These are phyloP conservation scores for Acrobasis consociella DNA, from an alignment of 2,888 invertebrate species.

Conservation along the genomic window DNA sequence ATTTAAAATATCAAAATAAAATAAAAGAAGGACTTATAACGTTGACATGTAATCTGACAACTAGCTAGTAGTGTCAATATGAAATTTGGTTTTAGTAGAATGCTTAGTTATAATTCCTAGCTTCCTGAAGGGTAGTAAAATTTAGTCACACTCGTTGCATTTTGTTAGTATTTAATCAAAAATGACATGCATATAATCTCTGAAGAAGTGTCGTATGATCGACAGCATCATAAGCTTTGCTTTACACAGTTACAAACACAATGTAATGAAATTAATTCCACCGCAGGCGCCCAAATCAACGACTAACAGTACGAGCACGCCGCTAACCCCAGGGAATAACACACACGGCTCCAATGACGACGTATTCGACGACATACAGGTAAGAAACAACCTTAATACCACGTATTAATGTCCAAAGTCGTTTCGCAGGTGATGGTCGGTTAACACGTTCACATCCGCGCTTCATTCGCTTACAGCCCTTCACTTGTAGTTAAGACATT, in stretches of 20 bases:
- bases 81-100: too few species aligned
- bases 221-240: constrained; percentile 18
- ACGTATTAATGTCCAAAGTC: constrained; percentile 37
- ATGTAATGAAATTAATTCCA: constrained; percentile 23
- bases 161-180: too few species aligned
- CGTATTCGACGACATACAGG: constrained; percentile 78
- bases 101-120: too few species aligned
- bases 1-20: too few species aligned
- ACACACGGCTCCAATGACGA: constrained; percentile 74
- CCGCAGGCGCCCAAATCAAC: constrained; percentile 69
- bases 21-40: too few species aligned
- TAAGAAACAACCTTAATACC: constrained; percentile 44
- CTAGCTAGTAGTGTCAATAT: too few species aligned
- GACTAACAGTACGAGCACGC: constrained; percentile 75
- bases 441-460: constrained; percentile 80
- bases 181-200: too few species aligned
- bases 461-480: constrained; percentile 61
- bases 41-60: too few species aligned
- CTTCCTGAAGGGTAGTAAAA: too few species aligned
- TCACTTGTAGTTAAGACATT: constrained; percentile 47
- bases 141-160: too few species aligned
- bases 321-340: constrained; percentile 69
- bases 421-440: constrained; percentile 71
- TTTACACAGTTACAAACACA: constrained; percentile 18
- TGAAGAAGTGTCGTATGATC: neutral